Base-by-base conservation (phyloP, 2,113 vertebrate genomes). In the Rhea americana region DNA sequence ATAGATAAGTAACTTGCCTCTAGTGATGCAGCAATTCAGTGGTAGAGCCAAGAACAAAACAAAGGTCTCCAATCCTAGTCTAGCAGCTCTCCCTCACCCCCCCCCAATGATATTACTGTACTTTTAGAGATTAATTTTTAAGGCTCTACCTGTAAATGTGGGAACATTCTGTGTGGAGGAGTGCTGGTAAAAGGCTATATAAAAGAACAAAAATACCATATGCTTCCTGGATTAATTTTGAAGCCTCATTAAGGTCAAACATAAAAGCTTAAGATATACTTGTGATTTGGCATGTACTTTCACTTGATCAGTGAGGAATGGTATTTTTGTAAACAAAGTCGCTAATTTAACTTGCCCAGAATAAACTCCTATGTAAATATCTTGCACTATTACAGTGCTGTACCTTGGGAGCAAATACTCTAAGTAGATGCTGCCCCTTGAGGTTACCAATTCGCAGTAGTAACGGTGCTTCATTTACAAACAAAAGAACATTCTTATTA, bases 141-240 rank as follows among this genome's bases (percentile, higher is more conserved):
- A 80, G 82, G 55, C 72, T 92, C 18, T 83, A 97, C 96, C 97
- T 97, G 96, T 92, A 96, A 96, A 73, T 73, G 88, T 87, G 75
- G 94, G 91, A 97, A 95, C 85, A 97, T 96, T 97, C 96, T 96
- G 93, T 96, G 95, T 93, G 93, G 94, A 91, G 96, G 96, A 97
- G 94, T 97, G 94, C 90, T 95, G 85, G 88, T 96, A 97, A 96
- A 97, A 97, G 91, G 93, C 96, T 90, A 96, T 95, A 96, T 97
- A 96, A 95, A 97, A 97, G 94, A 97, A 97, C 93, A 97, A 97
- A 97, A 97, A 96, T 97, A 97, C 95, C 95, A 97, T 97, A 97
- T 95, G 95, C 92, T 97, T 97, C 94, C 87, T 91, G 91, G 95
- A 97, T 97, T 98, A 97, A 96, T 96, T 97, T 86, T 97, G 96